Evolutionary conservation across 92 coral and sea anemone species (phyloP), one percentile per base, ranked within the genome.

Genomic region (Hydrozoanthus gracilis): DNA sequence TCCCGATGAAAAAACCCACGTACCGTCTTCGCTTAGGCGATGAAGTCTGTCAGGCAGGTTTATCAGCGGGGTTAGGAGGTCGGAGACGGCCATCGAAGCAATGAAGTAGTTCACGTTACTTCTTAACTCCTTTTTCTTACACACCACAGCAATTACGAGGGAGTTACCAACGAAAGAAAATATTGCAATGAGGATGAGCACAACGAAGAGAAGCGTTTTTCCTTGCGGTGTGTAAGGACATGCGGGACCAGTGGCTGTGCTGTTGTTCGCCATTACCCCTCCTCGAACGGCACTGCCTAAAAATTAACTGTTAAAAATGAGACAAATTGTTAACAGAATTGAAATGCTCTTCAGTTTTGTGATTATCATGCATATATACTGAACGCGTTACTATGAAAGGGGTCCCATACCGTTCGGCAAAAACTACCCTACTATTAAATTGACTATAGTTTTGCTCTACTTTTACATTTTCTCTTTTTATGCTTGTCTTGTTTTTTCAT

Each of bases 41-140:
- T 45, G 50, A 7, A 35, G 48, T 2, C 11, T 9, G 8, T 8
- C 3, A 8, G 76, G 76, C 10, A 71, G 44, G 50, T 71, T 13
- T 11, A 39, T 18, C 12, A 71, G 14, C 4, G 73, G 73, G 18
- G 44, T 68, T 39, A 18, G 18, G 11, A 68, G 27, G 18, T 68
- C 73, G 39, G 76, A 71, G 44, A 71, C 44, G 49, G 76, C 76
- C 76, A 71, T 71, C 44, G 76, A 71, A 71, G 50, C 76, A 5
- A 71, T 71, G n/a, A 71, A 71, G 50, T 35, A 71, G 16, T 71
- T 71, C 13, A 71, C 76, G 76, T 71, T 71, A 5, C 49, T 71
- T 71, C 76, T 71, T 8, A 71, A 11, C 44, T 71, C 51, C 12
- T 35, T 71, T 10, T 71, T 71, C 50, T 45, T 71, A 4, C 12